Conservation (phyloP, 2,797 vertebrate species). For the Falco berigora region DNA sequence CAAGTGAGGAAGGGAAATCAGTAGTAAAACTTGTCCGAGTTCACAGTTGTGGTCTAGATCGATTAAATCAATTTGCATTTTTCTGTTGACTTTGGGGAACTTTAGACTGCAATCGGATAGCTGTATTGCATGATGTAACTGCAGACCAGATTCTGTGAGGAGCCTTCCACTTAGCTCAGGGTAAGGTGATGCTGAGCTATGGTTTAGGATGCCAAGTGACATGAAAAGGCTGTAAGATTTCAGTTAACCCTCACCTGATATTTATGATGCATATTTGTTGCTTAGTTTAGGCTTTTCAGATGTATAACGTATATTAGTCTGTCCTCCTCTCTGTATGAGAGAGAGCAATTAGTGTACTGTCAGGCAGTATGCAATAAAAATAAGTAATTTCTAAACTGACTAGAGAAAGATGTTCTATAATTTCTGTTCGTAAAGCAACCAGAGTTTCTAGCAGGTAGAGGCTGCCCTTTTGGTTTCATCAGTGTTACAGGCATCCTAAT, state of each 20-base stretch:
- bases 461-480: neutral
- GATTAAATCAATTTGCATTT: neutral
- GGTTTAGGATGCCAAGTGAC: neutral
- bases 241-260: neutral
- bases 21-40: neutral
- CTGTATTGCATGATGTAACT: neutral
- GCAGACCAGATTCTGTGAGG: neutral
- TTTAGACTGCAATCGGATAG: rapidly evolving
- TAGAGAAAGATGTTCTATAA: neutral
- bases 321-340: neutral
- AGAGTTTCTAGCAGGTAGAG: neutral
- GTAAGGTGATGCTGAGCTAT: rapidly evolving
- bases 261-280: neutral
- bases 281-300: neutral
- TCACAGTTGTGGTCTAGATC: neutral
- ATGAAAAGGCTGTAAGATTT: neutral
- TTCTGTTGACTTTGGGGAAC: neutral
- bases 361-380: neutral
- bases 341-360: constrained; percentile 8
- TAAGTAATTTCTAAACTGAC: neutral
- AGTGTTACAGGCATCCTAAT: neutral
- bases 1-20: neutral
- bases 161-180: neutral
- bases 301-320: neutral
- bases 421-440: neutral